phyloP scores from a whole-genome alignment of 2,113 vertebrate genomes.

The Gavialis gangeticus region DNA sequence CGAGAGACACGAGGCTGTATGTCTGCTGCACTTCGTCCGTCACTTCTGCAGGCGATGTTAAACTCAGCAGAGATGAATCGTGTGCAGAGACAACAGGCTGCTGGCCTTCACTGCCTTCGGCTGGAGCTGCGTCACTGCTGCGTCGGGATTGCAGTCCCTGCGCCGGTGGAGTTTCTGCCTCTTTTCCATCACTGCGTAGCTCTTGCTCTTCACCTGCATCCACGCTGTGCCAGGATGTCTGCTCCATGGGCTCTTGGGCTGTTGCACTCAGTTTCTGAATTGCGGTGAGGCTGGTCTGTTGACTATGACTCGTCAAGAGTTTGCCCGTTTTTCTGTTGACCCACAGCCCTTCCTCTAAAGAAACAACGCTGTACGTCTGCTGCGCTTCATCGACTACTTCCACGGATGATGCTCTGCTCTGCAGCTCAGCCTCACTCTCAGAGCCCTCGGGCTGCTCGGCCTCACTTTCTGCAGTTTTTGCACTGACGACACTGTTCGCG shows the following conservation, averaged over 20 bases:
- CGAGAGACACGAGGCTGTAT: neutral
- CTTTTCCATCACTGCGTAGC: fast-evolving
- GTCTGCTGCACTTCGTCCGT: neutral
- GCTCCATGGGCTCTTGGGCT: fast-evolving
- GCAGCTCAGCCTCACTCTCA: neutral
- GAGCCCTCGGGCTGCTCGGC: neutral
- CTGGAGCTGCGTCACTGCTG: neutral
- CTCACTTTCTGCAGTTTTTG: neutral
- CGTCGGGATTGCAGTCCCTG: neutral
- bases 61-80: neutral
- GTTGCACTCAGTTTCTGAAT: fast-evolving
- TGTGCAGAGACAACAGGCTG: neutral
- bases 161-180: fast-evolving
- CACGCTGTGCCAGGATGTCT: fast-evolving
- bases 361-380: neutral
- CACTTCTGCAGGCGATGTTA: neutral
- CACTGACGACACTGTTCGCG: fast-evolving
- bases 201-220: neutral
- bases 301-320: neutral
- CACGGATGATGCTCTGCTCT: fast-evolving
- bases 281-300: neutral
- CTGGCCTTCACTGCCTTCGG: neutral
- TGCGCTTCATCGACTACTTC: neutral
- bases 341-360: neutral
- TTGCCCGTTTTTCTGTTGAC: neutral